phyloP scores from a whole-genome alignment of 2,113 vertebrate genomes.

The Azemiops feae region DNA sequence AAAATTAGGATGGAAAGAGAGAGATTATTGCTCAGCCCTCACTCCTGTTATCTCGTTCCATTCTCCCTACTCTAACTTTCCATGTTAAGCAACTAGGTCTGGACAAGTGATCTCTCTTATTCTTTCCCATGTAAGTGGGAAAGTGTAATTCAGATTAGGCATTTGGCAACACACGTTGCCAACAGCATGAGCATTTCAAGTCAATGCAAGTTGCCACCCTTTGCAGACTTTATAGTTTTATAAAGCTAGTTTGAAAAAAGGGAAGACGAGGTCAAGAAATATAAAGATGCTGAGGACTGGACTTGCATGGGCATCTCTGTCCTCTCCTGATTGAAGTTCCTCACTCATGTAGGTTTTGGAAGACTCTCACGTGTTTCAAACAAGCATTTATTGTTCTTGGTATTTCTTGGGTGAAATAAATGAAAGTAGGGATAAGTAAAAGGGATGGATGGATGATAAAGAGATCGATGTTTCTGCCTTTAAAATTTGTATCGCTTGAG shows the following conservation, averaged over 20 bases:
- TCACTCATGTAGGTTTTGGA: background rate
- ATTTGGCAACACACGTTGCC: background rate
- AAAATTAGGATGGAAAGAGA: background rate
- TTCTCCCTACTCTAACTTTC: background rate
- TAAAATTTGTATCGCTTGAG: background rate
- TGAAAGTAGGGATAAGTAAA: background rate
- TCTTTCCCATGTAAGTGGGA: background rate
- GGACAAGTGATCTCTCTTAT: background rate
- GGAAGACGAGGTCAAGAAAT: background rate
- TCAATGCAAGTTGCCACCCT: background rate
- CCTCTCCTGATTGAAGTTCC: background rate
- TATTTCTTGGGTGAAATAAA: background rate
- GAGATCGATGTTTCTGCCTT: background rate
- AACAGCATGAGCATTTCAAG: background rate
- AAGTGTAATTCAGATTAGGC: background rate
- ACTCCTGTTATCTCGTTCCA: background rate
- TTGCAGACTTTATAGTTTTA: background rate
- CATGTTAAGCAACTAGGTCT: background rate
- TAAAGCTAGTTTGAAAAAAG: background rate
- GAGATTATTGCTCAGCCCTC: background rate
- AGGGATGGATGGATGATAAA: background rate
- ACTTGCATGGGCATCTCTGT: background rate
- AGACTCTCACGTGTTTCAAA: background rate
- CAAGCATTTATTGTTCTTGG: background rate
- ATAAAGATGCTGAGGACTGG: background rate